Base-by-base conservation (phyloP, 2,113 vertebrate species). In the Larimichthys polyactis region DNA sequence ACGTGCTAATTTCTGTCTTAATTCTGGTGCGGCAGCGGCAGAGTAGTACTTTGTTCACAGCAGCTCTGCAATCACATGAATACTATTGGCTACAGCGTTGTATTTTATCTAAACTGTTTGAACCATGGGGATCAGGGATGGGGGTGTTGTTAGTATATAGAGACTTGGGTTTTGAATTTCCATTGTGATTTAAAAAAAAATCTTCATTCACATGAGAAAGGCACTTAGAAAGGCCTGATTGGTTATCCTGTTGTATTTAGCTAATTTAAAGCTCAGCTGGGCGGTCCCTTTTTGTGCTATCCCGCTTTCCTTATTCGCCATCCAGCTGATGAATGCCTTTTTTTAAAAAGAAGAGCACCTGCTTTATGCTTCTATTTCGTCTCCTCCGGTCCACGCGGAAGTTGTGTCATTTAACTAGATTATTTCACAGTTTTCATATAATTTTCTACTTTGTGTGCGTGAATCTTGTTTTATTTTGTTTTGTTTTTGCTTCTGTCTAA, bases 241-340 rank as follows among this genome's bases (percentile, higher is more conserved):
- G 68, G 63, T 89, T 78, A 85, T 82, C n/a, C 55, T 71, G 52
- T 91, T 63, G 74, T 79, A 76, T 69, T 87, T 78, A 70, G 66
- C 43, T 36, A n/a, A 75, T 66, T 82, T 81, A 22, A 78, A 84
- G 70, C 76, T 88, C 69, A 36, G 82, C 78, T 73, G 83, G 83
- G 48, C 78, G 82, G 70, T 64, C 57, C 27, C 44, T 51, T 84
- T 27, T 78, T 74, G 63, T 78, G 80, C 73, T 83, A 67, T 78
- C 64, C 57, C 78, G 76, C 59, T 85, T 82, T 83, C 62, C 75
- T 40, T 87, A 48, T 77, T 81, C 65, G 60, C 88, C 88, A 88
- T 85, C 80, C 87, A 88, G 85, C 75, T 79, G 51, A 75, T 82
- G 49, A 59, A 79, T 73, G 84, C 75, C 71, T 86, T 91, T 87